A percentile compares a stretch with the other conserved stretches of the same genome.
Evolutionary conservation across 2,888 invertebrate genomes (phyloP).

Genomic region (Hypomecis atomaria): DNA sequence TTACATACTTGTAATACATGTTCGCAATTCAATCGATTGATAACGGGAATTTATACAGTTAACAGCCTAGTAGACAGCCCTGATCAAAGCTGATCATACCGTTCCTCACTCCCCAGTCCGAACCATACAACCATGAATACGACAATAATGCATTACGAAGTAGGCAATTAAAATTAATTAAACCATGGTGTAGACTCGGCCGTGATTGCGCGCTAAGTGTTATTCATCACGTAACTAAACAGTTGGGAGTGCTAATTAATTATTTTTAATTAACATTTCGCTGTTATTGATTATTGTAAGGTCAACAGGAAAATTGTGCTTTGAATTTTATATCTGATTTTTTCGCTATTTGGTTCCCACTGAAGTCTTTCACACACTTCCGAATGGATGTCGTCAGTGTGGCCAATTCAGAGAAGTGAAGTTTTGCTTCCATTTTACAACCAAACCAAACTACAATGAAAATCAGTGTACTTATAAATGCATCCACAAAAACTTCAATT

Average conservation of each 20-base stretch:
- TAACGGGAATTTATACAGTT: no score
- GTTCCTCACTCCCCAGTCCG: constrained; percentile 55
- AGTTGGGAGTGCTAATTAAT: constrained; percentile 34
- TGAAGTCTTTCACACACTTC: no score
- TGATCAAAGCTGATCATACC: constrained; percentile 58
- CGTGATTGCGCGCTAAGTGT: constrained; percentile 28
- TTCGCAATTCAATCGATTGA: no score
- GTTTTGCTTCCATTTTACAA: no score
- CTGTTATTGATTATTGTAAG: constrained; percentile 7
- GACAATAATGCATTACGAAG: constrained; percentile 37
- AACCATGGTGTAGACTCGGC: constrained; percentile 32
- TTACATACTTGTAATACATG: no score
- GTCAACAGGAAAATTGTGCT: constrained; percentile 2
- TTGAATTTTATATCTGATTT: background rate
- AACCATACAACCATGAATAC: constrained; percentile 54
- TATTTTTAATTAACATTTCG: constrained; percentile 23
- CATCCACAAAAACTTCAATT: no score
- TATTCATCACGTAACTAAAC: constrained; percentile 23
- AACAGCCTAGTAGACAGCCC: constrained; percentile 4
- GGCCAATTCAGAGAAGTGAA: no score
- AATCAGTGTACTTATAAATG: no score
- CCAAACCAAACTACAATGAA: no score
- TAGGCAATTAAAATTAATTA: constrained; percentile 36
- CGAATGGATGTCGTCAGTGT: no score
- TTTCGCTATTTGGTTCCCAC: no score